A percentile compares a stretch with the other conserved stretches of the same genome.
Conservation (phyloP, 1,140 invertebrate genomes). For the Pseudobourletiella spinata region DNA sequence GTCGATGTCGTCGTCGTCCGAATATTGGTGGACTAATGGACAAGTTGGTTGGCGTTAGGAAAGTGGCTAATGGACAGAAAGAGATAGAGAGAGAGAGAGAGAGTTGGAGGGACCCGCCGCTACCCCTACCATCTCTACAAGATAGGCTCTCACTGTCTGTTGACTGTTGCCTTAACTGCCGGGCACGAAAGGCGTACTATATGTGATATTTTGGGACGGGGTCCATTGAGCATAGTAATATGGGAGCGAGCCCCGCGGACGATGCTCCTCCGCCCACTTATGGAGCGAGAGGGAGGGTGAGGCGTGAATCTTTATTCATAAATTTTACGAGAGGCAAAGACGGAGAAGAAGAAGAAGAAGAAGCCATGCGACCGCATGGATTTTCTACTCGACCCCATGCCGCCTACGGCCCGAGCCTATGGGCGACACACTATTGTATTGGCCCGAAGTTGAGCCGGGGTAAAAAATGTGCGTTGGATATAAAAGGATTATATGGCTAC, state of each 20-base stretch:
- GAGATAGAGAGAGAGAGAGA: background rate
- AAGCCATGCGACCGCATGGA: background rate
- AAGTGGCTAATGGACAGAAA: background rate
- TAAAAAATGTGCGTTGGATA: slow-evolving; percentile 11
- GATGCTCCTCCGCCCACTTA: background rate
- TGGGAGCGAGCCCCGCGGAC: too few relatives aligned
- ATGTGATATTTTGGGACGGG: too few relatives aligned
- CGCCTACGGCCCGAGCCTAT: background rate
- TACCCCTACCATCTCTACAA: background rate
- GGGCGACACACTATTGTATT: background rate
- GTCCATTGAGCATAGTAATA: too few relatives aligned
- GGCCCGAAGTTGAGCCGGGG: background rate
- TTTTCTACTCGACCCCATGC: background rate
- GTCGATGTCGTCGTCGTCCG: too few relatives aligned
- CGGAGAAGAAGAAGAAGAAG: too few relatives aligned
- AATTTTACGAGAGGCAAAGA: slow-evolving; percentile 20
- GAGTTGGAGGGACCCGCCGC: background rate
- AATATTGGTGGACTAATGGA: too few relatives aligned
- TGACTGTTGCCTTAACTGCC: background rate
- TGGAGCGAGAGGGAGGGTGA: background rate
- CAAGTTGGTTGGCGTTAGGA: too few relatives aligned
- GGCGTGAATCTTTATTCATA: slow-evolving; percentile 25
- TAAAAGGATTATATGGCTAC: slow-evolving; percentile 30
- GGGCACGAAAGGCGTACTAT: too few relatives aligned
- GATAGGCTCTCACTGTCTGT: too few relatives aligned